A percentile compares a stretch with the other conserved stretches of the same genome.
phyloP scores from a whole-genome alignment of 2,888 invertebrate genomes.

The Plutella xylostella region DNA sequence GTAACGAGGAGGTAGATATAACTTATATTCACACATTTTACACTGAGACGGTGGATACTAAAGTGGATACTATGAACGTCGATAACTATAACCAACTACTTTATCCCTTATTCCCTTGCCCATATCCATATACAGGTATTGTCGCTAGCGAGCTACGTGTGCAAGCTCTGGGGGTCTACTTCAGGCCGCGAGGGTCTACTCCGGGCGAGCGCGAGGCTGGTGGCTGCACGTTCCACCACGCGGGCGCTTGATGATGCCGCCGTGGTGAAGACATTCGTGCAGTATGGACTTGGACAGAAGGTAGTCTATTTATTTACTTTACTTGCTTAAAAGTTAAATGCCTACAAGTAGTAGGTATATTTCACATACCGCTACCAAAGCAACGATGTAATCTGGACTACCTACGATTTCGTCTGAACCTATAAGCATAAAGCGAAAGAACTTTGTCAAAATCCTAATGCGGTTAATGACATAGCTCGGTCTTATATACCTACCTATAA shows the following conservation, averaged over 20 bases:
- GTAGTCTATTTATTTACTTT: constrained; percentile 23
- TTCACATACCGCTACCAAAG: background rate
- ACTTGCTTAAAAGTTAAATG: background rate
- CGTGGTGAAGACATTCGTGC: constrained; percentile 75
- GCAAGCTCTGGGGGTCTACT: constrained; percentile 76
- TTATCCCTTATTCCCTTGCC: no score
- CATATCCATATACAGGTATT: constrained; percentile 77
- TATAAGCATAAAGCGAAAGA: no score
- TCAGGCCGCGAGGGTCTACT: constrained; percentile 63
- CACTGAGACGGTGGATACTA: no score
- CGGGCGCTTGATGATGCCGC: constrained; percentile 87
- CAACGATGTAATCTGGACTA: background rate
- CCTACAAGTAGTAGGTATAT: background rate
- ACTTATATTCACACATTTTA: no score
- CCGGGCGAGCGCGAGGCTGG: constrained; percentile 76
- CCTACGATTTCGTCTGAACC: background rate
- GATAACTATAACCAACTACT: no score
- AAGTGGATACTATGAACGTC: no score
- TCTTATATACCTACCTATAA: no score
- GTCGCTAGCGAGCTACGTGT: constrained; percentile 78
- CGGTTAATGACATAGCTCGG: no score
- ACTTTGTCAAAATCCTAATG: no score
- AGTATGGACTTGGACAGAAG: constrained; percentile 76
- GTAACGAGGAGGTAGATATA: no score
- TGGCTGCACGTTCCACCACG: constrained; percentile 79